Evolutionary conservation across 2,113 vertebrate species (phyloP), one percentile per base, ranked within the genome.

Genomic region (Pyxicephalus adspersus): DNA sequence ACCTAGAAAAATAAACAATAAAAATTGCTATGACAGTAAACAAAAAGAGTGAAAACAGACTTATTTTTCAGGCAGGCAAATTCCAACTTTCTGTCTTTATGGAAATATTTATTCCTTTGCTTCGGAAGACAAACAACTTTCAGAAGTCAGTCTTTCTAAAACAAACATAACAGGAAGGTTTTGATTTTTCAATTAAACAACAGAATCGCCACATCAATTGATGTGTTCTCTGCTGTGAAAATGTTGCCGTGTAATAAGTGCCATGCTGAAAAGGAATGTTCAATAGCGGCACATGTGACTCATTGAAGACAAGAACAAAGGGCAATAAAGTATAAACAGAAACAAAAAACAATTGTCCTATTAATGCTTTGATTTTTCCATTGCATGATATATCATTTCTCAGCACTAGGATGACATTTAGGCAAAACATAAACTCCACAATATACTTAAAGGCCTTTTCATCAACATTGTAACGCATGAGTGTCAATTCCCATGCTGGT

Each of bases 81-180:
- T 26, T 18, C 16, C 25, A 72, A 51, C 60, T 76, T 76, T 76
- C 38, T 61, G 54, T 58, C 60, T 68, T 66, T 64, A 45, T 55
- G 52, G 72, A 77, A 78, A 82, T 81, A 52, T 85, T 87, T 83
- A 74, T 72, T 72, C 82, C 85, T 77, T 84, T 63, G 58, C 45
- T 55, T 76, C 81, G 84, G 83, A 85, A 84, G 19, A 51, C 60
- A 22, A 45, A 80, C 13, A 31, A 67, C 9, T 70, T 87, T 57
- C 81, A 83, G 9, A 45, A 17, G 73, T 73, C 31, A 60, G 83
- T 29, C 4, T 1, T 71, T 83, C 55, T 57, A 31, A 63, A 86
- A 83, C 26, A 85, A 74, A 86, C 77, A 2, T 80, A 79, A 34
- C n/a, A 76, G 85, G 63, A 81, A 78, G 65, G 78, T 11, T 74